Percentiles rank a stretch among this genome's conserved stretches.
Evolutionary conservation across 1,140 invertebrate species (phyloP).

Genomic region (Papilio xuthus): DNA sequence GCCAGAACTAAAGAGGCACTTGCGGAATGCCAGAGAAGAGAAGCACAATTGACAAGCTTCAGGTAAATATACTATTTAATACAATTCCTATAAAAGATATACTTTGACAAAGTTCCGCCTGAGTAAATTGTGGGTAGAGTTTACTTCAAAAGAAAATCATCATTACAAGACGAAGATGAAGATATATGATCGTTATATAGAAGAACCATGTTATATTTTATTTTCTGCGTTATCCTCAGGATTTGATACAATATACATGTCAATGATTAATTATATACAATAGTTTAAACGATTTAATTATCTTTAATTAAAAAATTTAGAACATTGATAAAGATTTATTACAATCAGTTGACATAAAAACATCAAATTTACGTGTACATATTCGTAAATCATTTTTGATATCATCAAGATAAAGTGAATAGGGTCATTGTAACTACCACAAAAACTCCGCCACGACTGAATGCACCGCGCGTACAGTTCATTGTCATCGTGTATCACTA

Average conservation of each 20-base stretch:
- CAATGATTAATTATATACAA: too few relatives aligned
- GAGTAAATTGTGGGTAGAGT: not conserved
- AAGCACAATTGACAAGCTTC: slow-evolving; percentile 89
- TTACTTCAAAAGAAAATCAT: too few relatives aligned
- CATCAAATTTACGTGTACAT: not conserved
- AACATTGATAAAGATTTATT: not conserved
- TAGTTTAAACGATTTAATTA: not conserved
- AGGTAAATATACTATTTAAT: slow-evolving; percentile 58
- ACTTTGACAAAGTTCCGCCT: not conserved
- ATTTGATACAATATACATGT: not conserved
- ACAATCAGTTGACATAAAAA: not conserved
- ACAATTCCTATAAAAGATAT: not conserved
- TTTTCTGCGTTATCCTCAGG: slow-evolving; percentile 20
- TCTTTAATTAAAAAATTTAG: not conserved
- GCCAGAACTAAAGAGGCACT: slow-evolving; percentile 86
- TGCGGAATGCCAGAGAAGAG: slow-evolving; percentile 86
- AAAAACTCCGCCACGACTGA: slow-evolving; percentile 15
- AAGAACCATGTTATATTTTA: not conserved
- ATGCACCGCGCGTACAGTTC: slow-evolving; percentile 27
- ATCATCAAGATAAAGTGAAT: slow-evolving; percentile 13
- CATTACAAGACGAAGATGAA: too few relatives aligned
- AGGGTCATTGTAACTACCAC: slow-evolving; percentile 14
- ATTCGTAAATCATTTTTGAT: not conserved
- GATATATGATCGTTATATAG: not conserved
- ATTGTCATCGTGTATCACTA: not conserved